Conservation (phyloP, 2,888 invertebrate species). For the Synanthedon formicaeformis region DNA sequence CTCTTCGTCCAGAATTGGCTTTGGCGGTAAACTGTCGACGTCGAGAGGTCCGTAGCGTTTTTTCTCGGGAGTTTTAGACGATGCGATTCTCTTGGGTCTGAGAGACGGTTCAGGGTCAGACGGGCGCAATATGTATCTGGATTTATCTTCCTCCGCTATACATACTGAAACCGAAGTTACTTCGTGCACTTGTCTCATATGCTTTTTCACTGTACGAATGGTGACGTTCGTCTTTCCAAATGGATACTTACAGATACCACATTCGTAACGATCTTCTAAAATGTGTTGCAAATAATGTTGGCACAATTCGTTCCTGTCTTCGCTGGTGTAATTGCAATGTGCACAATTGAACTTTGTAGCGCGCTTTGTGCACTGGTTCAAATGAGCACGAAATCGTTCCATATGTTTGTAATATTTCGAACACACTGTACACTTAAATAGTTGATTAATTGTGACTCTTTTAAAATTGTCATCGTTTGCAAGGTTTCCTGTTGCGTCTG, state of each 20-base stretch:
- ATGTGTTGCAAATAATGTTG: conserved; percentile 24
- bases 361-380: conserved; percentile 11
- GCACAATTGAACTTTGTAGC: conserved; percentile 14
- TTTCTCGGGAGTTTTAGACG: conserved; percentile 11
- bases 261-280: conserved; percentile 10
- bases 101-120: conserved; percentile 5
- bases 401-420: conserved; percentile 10
- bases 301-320: conserved; percentile 14
- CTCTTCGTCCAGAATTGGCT: conserved; percentile 72
- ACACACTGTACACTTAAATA: conserved; percentile 35
- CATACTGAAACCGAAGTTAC: conserved; percentile 1
- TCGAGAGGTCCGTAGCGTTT: conserved; percentile 71
- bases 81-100: conserved; percentile 12
- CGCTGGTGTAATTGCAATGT: conserved; percentile 10
- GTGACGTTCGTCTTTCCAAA: conserved; percentile 4
- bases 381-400: conserved; percentile 14
- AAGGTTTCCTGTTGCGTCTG: background rate
- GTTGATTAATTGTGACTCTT: background rate
- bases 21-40: conserved; percentile 73
- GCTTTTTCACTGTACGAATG: conserved; percentile 16
- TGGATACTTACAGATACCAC: conserved; percentile 20
- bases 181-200: conserved; percentile 21
- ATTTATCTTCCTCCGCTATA: background rate
- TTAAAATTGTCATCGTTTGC: background rate
- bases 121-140: conserved; percentile 1